These are phyloP conservation scores for Phenganax subtilis DNA, from an alignment of 92 coral and sea anemone genomes.

Conservation along the genomic window DNA sequence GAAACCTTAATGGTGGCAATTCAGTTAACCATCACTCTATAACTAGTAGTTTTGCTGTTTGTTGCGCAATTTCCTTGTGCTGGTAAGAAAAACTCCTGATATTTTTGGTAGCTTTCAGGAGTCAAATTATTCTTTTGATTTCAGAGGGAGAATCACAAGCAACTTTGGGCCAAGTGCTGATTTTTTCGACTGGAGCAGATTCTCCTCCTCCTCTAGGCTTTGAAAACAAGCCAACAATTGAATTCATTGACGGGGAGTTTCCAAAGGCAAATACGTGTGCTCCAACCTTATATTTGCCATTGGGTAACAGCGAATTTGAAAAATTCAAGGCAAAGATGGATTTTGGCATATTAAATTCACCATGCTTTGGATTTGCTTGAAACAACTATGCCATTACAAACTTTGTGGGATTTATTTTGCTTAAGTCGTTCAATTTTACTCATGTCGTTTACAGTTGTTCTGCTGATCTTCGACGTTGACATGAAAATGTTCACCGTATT, in stretches of 20 bases:
- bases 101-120: not conserved
- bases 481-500: too few relatives aligned
- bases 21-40: too few relatives aligned
- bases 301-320: slow-evolving; percentile 1
- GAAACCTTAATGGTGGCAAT: too few relatives aligned
- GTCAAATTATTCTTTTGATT: too few relatives aligned
- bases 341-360: slow-evolving; percentile 32
- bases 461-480: too few relatives aligned
- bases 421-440: not conserved
- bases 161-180: slow-evolving; percentile 9
- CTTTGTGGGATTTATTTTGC: not conserved
- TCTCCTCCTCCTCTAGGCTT: slow-evolving; percentile 38
- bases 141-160: not conserved
- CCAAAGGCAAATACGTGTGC: slow-evolving; percentile 39
- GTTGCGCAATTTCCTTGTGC: too few relatives aligned
- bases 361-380: slow-evolving; percentile 24
- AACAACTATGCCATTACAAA: not conserved
- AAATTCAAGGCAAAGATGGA: slow-evolving; percentile 34
- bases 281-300: slow-evolving; percentile 14
- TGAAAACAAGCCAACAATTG: slow-evolving; percentile 35
- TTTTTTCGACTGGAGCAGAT: slow-evolving; percentile 24
- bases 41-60: too few relatives aligned
- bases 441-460: not conserved
- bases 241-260: slow-evolving; percentile 12
- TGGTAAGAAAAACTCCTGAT: not conserved